These are phyloP conservation scores for Deroplatys truncata DNA, from an alignment of 2,888 invertebrate genomes.

Conservation along the genomic window DNA sequence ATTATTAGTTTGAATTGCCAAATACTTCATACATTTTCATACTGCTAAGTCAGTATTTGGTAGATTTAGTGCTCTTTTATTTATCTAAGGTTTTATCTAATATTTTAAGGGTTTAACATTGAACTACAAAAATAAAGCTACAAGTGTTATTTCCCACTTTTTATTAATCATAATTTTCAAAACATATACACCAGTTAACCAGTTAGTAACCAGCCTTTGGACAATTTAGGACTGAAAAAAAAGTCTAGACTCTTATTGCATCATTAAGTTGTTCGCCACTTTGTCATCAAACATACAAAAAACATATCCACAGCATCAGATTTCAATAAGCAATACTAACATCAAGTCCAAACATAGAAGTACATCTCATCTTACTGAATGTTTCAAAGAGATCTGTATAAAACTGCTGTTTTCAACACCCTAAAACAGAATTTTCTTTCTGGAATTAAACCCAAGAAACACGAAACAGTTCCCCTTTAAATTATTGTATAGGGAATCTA, in stretches of 20 bases:
- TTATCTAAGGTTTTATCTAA: no score
- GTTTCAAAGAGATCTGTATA: neutral
- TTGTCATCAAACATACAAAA: neutral
- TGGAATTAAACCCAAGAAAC: neutral
- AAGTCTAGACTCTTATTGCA: constrained; percentile 13
- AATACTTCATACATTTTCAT: no score
- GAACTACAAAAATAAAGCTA: no score
- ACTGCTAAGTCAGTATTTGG: no score
- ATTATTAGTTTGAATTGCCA: no score
- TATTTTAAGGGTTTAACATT: no score
- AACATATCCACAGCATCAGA: neutral
- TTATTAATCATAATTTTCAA: constrained; percentile 29
- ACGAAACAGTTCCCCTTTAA: neutral
- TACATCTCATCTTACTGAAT: neutral
- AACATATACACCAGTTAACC: constrained; percentile 30
- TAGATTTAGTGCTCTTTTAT: no score
- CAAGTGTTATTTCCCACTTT: neutral
- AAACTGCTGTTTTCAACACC: neutral
- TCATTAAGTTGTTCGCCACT: constrained; percentile 1
- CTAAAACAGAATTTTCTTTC: neutral
- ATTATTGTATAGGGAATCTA: neutral
- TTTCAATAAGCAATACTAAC: neutral
- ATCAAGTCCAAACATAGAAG: neutral
- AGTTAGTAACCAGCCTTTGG: constrained; percentile 21
- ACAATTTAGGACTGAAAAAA: constrained; percentile 16